Percentiles rank a stretch among this genome's conserved stretches.
These are phyloP conservation scores for Lynx canadensis DNA, from an alignment of 2,113 vertebrate species.

Conservation along the genomic window DNA sequence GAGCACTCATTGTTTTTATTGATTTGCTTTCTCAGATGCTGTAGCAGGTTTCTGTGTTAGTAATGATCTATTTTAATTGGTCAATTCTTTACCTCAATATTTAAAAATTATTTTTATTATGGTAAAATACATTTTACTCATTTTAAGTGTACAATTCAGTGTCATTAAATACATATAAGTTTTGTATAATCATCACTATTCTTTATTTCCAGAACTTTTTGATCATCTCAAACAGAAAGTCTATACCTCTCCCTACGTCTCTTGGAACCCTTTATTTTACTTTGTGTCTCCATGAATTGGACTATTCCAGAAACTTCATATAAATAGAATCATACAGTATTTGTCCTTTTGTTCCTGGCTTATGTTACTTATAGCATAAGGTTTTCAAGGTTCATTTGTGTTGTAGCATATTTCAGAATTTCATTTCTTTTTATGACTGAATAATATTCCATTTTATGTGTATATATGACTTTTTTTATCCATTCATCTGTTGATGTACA, in stretches of 20 bases:
- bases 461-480: not conserved
- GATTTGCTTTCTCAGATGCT: constrained; percentile 18
- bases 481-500: not conserved
- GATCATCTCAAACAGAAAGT: not conserved
- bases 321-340: not conserved
- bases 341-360: not conserved
- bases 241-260: not conserved
- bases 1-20: constrained; percentile 25
- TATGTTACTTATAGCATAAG: not conserved
- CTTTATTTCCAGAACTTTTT: not conserved
- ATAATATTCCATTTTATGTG: not conserved
- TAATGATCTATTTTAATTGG: constrained; percentile 9
- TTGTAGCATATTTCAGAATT: not conserved
- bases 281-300: not conserved
- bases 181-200: not conserved
- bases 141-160: not conserved
- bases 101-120: constrained; percentile 15
- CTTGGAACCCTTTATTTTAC: not conserved
- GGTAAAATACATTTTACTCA: not conserved
- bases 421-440: not conserved
- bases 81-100: not conserved
- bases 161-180: not conserved
- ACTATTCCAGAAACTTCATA: not conserved
- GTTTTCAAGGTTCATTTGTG: not conserved
- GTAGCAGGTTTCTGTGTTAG: not conserved